Conservation (phyloP, 1,140 invertebrate genomes). For the Cydia amplana region DNA sequence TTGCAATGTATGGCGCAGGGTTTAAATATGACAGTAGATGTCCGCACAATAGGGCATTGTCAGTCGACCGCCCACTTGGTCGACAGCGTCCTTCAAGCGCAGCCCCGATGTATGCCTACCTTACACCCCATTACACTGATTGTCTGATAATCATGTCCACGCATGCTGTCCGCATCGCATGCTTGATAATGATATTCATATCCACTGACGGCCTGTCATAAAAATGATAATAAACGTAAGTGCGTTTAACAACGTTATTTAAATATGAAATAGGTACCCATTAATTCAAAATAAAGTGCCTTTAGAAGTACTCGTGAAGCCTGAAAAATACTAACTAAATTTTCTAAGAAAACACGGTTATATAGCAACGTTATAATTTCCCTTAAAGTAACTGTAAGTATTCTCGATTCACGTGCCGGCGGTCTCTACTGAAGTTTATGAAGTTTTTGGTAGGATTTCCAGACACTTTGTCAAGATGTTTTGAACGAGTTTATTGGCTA, state of each 20-base stretch:
- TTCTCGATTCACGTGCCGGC: conserved; percentile 54
- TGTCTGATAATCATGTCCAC: conserved; percentile 38
- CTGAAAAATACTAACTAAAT: conserved; percentile 43
- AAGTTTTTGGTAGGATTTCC: conserved; percentile 61
- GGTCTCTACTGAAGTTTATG: conserved; percentile 54
- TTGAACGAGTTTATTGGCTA: conserved; percentile 60
- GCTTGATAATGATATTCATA: conserved; percentile 18
- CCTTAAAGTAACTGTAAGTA: conserved; percentile 38
- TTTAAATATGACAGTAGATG: conserved; percentile 27
- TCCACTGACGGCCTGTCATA: conserved; percentile 10
- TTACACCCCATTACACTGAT: conserved; percentile 32
- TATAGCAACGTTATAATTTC: conserved; percentile 48
- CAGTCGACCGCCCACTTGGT: conserved; percentile 30
- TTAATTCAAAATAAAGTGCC: neutral
- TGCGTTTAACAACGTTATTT: conserved; percentile 9
- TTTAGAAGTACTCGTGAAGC: conserved; percentile 37
- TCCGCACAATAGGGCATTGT: conserved; percentile 33
- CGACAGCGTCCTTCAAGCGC: conserved; percentile 40
- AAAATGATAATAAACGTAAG: conserved; percentile 1
- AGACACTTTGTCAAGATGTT: conserved; percentile 59
- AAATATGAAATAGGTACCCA: neutral
- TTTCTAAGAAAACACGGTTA: conserved; percentile 46
- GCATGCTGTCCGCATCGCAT: conserved; percentile 6
- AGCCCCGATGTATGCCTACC: conserved; percentile 17
- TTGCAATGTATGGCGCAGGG: neutral